Percentiles rank a stretch among this genome's conserved stretches.
phyloP scores from a whole-genome alignment of 2,113 vertebrate species.

The Australoheros scitulus region DNA sequence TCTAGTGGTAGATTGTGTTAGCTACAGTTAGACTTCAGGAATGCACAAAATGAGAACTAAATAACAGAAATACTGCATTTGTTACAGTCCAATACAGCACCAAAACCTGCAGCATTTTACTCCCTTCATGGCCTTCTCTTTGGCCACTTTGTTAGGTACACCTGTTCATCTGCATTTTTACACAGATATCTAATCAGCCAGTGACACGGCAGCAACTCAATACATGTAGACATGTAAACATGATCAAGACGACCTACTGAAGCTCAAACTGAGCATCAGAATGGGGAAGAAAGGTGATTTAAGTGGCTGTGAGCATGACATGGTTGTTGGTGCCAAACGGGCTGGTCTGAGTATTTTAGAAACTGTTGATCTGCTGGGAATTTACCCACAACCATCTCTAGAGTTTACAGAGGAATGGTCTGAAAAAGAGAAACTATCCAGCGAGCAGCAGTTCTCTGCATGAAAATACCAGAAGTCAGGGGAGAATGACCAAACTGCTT shows the following conservation, averaged over 20 bases:
- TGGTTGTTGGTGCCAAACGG: no score
- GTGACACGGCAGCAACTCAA: neutral
- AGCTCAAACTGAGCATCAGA: neutral
- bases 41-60: neutral
- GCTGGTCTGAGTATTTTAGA: no score
- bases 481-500: no score
- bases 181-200: neutral
- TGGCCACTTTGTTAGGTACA: neutral
- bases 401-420: neutral
- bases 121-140: neutral
- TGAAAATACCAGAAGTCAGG: neutral
- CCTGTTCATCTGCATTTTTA: neutral
- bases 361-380: no score
- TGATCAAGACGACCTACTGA: neutral
- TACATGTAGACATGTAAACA: neutral
- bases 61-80: neutral
- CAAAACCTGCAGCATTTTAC: neutral
- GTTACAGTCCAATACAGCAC: neutral
- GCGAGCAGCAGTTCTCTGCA: neutral
- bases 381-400: no score
- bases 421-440: neutral
- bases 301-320: no score
- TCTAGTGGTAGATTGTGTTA: constrained; percentile 44
- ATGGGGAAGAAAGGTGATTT: neutral
- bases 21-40: constrained; percentile 19